Evolutionary conservation across 2,113 vertebrate species (phyloP), one percentile per base, ranked within the genome.

Genomic region (Nycticebus coucang): DNA sequence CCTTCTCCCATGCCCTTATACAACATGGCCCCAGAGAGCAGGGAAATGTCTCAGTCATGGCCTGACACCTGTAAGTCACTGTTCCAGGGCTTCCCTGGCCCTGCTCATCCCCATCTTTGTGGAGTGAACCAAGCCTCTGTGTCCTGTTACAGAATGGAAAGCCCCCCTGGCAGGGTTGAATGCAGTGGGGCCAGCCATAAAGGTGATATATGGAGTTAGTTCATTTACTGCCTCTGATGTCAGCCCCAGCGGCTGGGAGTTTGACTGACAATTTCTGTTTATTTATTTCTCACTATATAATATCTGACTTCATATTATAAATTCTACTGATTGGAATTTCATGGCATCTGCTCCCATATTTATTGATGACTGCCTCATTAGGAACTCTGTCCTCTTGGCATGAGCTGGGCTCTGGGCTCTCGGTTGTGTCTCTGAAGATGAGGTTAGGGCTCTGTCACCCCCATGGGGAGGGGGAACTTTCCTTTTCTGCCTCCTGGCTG

Each of bases 261-360:
- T 97, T 98, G 98, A 98, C 95, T 98, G 98, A 98, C 98, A 98
- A 97, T 97, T 98, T 97, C 96, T 98, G 93, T 98, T 98, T 98
- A 97, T 98, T 98, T 98, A 98, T 98, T 98, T 94, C 93, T 97
- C 97, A 79, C 97, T 97, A 96, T 97, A 97, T 98, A 98, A 97
- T 97, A 97, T 97, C 94, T 97, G 96, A 96, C 96, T 98, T 98
- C 97, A 98, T 91, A 97, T 68, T 98, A 98, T 98, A 98, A 98
- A 98, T 98, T 98, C 94, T 98, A 98, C 95, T 96, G 98, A 98
- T 98, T 98, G 97, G 98, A 98, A 98, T 98, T 98, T 98, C 98
- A 97, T 97, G 96, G 96, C 94, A 94, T 96, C 97, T 98, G 96
- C 91, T 85, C 89, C n/a, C 93, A 89, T 98, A 97, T 98, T 98